Conservation (phyloP, 2,888 invertebrate genomes). For the Tenthredo mesomela region DNA sequence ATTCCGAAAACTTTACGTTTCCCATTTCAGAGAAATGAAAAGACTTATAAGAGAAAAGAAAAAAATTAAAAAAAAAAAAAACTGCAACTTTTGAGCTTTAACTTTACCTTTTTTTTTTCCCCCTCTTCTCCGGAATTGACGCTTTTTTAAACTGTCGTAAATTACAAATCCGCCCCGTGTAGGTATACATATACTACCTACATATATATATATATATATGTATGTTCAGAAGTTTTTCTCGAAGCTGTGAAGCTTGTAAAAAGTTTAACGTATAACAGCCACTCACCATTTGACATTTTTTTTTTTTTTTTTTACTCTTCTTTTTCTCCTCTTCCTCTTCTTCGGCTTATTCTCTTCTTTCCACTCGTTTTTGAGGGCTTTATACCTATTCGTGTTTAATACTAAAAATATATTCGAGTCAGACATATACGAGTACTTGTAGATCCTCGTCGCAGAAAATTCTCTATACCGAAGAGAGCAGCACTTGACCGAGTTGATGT, state of each 20-base stretch:
- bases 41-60: background rate
- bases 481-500: slow-evolving; percentile 12
- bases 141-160: slow-evolving; percentile 16
- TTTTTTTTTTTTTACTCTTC: too few relatives aligned
- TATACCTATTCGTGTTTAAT: background rate
- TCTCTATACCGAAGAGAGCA: background rate
- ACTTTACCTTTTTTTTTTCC: background rate
- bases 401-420: slow-evolving; percentile 23
- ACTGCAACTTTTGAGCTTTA: background rate
- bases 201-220: background rate
- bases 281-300: slow-evolving; percentile 13
- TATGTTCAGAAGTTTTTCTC: background rate
- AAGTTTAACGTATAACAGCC: slow-evolving; percentile 36
- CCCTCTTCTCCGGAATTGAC: background rate
- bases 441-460: background rate
- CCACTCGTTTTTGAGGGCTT: background rate
- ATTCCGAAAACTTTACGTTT: slow-evolving; percentile 7
- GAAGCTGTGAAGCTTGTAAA: slow-evolving; percentile 32
- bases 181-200: background rate
- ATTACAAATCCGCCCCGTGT: slow-evolving; percentile 9
- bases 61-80: background rate
- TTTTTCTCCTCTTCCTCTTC: background rate
- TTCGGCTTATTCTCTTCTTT: background rate
- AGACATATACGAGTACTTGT: slow-evolving; percentile 7
- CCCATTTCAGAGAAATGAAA: background rate